phyloP scores from a whole-genome alignment of 2,888 invertebrate species.

The Geotrupes spiniger region DNA sequence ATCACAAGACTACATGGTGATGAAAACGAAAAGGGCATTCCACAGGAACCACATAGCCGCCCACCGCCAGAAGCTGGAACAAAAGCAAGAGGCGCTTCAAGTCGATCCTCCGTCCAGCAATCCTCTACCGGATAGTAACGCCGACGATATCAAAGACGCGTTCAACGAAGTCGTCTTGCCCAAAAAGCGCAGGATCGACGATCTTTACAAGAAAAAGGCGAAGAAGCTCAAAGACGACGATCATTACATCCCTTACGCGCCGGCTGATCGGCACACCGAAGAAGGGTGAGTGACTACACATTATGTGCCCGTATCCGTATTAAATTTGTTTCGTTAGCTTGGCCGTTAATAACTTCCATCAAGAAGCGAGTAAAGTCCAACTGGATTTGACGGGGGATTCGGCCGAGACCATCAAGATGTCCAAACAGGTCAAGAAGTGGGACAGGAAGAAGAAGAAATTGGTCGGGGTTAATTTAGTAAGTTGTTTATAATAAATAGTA shows the following conservation, averaged over 20 bases:
- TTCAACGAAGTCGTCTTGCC: conserved; percentile 58
- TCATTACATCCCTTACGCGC: conserved; percentile 82
- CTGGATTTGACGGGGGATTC: conserved; percentile 85
- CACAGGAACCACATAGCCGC: conserved; percentile 61
- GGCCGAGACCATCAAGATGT: conserved; percentile 60
- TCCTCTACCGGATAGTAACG: conserved; percentile 49
- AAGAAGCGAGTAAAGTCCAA: conserved; percentile 73
- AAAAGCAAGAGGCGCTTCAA: conserved; percentile 42
- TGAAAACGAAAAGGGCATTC: conserved; percentile 82
- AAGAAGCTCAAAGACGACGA: conserved; percentile 66
- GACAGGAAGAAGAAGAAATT: conserved; percentile 96
- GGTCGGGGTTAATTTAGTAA: conserved; percentile 68
- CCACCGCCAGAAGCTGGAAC: conserved; percentile 48
- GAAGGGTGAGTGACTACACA: conserved; percentile 58
- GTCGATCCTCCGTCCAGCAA: conserved; percentile 28
- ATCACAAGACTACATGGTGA: conserved; percentile 73
- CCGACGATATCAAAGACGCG: conserved; percentile 56
- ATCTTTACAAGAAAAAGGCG: conserved; percentile 58
- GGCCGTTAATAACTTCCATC: conserved; percentile 75
- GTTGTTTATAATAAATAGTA: too few species aligned
- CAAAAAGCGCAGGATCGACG: conserved; percentile 57
- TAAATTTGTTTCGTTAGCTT: conserved; percentile 51
- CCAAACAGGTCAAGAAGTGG: conserved; percentile 74
- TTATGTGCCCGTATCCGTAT: conserved; percentile 13
- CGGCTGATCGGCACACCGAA: conserved; percentile 83